A percentile compares a stretch with the other conserved stretches of the same genome.
phyloP scores from a whole-genome alignment of 1,140 invertebrate species.

The Saxidomus purpurata region DNA sequence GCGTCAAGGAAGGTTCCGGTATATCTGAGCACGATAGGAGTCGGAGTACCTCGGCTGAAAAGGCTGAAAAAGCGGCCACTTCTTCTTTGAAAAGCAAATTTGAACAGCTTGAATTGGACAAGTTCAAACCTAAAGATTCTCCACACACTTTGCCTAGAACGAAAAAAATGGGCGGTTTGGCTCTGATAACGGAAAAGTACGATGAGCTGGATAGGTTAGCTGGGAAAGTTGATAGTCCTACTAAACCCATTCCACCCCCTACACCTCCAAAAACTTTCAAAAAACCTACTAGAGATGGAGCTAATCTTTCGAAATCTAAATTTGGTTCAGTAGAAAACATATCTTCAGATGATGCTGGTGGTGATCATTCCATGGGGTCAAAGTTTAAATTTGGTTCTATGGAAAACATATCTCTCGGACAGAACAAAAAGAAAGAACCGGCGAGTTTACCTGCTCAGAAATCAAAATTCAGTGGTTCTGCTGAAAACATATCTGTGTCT shows the following conservation, averaged over 20 bases:
- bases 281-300: not conserved
- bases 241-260: constrained; percentile 52
- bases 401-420: constrained; percentile 50
- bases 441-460: not conserved
- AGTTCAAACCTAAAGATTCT: constrained; percentile 39
- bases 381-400: constrained; percentile 64
- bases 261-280: constrained; percentile 31
- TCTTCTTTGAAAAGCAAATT: constrained; percentile 64
- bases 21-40: constrained; percentile 14
- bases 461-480: constrained; percentile 42
- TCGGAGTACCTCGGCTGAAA: constrained; percentile 37
- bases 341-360: not conserved
- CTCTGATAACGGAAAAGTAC: constrained; percentile 37
- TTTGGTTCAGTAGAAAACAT: constrained; percentile 63
- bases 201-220: constrained; percentile 36
- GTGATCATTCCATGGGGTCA: not conserved
- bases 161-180: constrained; percentile 14
- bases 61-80: constrained; percentile 27
- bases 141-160: constrained; percentile 43
- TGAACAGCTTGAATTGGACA: constrained; percentile 62
- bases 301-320: constrained; percentile 34
- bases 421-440: constrained; percentile 45
- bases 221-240: constrained; percentile 29
- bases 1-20: constrained; percentile 17
- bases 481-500: not conserved